phyloP scores from a whole-genome alignment of 1,140 invertebrate species.

The Tribolium madens region DNA sequence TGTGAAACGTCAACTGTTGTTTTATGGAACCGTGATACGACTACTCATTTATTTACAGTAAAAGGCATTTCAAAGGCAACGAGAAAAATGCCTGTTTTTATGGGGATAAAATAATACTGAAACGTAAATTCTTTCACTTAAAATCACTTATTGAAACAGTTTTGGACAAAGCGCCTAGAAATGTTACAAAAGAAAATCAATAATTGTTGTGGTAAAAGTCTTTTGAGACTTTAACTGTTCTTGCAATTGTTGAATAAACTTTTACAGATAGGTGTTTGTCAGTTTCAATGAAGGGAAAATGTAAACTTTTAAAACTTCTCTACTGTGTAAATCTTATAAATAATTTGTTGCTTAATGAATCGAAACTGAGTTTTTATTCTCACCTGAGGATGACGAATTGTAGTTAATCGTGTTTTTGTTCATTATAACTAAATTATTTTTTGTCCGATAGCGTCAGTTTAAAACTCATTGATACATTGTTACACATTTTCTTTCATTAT shows the following conservation, averaged over 20 bases:
- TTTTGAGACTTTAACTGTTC: too few relatives aligned
- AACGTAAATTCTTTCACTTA: neutral
- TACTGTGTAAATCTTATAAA: too few relatives aligned
- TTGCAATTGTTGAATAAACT: neutral
- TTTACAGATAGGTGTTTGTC: neutral
- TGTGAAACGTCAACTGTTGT: conserved; percentile 31
- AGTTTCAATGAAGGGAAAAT: neutral
- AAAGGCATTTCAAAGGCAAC: neutral
- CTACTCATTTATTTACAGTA: conserved; percentile 21
- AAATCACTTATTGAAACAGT: neutral
- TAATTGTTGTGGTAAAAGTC: neutral
- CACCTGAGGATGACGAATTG: too few relatives aligned
- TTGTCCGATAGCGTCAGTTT: too few relatives aligned
- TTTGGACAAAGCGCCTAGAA: too few relatives aligned
- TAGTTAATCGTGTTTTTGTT: too few relatives aligned
- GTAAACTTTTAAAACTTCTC: too few relatives aligned
- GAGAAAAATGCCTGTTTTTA: neutral
- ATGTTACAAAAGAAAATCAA: neutral
- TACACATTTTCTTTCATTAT: too few relatives aligned
- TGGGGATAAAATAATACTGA: neutral
- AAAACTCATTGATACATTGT: too few relatives aligned
- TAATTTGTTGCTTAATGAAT: too few relatives aligned
- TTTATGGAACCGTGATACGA: conserved; percentile 24
- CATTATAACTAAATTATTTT: too few relatives aligned
- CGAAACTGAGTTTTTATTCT: too few relatives aligned